A percentile compares a stretch with the other conserved stretches of the same genome.
Evolutionary conservation across 2,113 vertebrate species (phyloP).

Genomic region (Suricata suricatta): DNA sequence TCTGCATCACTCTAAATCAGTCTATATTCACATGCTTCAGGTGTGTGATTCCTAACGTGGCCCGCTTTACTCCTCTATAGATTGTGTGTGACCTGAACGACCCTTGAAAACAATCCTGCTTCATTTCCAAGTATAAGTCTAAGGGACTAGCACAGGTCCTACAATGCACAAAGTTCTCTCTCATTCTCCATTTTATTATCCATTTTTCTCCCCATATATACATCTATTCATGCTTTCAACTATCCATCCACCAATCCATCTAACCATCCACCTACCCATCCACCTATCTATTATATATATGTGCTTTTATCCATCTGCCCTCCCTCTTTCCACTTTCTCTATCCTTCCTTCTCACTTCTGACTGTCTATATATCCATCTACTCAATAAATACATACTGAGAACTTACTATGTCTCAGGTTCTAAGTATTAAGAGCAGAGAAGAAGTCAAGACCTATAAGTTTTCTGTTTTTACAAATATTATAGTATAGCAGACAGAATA

Average conservation of each 20-base stretch:
- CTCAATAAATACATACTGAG: background rate
- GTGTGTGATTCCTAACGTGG: background rate
- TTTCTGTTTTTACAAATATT: background rate
- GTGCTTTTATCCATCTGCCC: background rate
- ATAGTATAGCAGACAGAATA: background rate
- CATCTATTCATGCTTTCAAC: background rate
- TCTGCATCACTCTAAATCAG: background rate
- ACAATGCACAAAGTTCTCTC: background rate
- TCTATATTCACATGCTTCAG: background rate
- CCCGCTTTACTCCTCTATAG: background rate
- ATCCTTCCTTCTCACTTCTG: background rate
- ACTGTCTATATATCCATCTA: background rate
- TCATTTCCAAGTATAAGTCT: background rate
- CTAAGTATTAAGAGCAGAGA: background rate
- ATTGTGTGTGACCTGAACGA: background rate
- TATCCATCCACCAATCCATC: background rate
- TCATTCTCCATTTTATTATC: background rate
- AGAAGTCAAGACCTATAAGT: background rate
- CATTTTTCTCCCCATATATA: background rate
- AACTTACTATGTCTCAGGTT: background rate
- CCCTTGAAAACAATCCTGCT: background rate
- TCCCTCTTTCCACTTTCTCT: background rate
- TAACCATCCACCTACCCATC: background rate
- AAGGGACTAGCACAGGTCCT: background rate
- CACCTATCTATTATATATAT: background rate